Evolutionary conservation across 2,888 invertebrate species (phyloP).

Genomic region (Ephialtes manifestator): DNA sequence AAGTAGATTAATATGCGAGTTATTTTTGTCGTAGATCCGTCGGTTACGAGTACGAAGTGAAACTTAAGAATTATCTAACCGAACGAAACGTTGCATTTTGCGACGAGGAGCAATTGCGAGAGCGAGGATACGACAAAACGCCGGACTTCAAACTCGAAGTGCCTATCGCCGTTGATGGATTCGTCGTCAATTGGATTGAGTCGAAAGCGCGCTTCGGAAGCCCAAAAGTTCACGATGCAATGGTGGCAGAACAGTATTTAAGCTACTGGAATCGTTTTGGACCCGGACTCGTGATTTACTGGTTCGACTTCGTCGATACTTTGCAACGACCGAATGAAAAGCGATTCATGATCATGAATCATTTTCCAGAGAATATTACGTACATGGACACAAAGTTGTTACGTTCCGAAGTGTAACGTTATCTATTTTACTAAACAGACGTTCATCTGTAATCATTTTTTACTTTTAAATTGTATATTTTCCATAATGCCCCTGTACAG

Average conservation of each 20-base stretch:
- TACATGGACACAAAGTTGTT: slow-evolving; percentile 81
- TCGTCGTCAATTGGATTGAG: slow-evolving; percentile 97
- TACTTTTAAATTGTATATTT: slow-evolving; percentile 33
- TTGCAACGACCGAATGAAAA: slow-evolving; percentile 86
- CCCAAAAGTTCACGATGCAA: slow-evolving; percentile 92
- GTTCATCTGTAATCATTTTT: background rate
- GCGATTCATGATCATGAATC: slow-evolving; percentile 88
- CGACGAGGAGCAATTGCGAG: slow-evolving; percentile 93
- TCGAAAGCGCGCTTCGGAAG: slow-evolving; percentile 98
- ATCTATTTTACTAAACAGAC: background rate
- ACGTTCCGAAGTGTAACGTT: slow-evolving; percentile 9
- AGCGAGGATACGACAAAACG: slow-evolving; percentile 96
- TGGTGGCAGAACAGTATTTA: slow-evolving; percentile 93
- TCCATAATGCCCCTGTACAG: background rate
- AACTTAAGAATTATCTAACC: slow-evolving; percentile 89
- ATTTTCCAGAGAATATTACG: slow-evolving; percentile 89
- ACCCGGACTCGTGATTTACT: slow-evolving; percentile 97
- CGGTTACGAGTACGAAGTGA: slow-evolving; percentile 95
- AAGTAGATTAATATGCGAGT: background rate
- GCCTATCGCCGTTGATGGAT: slow-evolving; percentile 94
- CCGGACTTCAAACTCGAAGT: slow-evolving; percentile 97
- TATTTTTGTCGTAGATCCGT: slow-evolving; percentile 87
- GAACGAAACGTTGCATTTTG: slow-evolving; percentile 88
- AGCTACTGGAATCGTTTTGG: slow-evolving; percentile 98
- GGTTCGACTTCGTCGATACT: slow-evolving; percentile 95